Percentiles rank a stretch among this genome's conserved stretches.
These are phyloP conservation scores for Nephrotoma guestfalica DNA, from an alignment of 2,888 invertebrate species.

Conservation along the genomic window DNA sequence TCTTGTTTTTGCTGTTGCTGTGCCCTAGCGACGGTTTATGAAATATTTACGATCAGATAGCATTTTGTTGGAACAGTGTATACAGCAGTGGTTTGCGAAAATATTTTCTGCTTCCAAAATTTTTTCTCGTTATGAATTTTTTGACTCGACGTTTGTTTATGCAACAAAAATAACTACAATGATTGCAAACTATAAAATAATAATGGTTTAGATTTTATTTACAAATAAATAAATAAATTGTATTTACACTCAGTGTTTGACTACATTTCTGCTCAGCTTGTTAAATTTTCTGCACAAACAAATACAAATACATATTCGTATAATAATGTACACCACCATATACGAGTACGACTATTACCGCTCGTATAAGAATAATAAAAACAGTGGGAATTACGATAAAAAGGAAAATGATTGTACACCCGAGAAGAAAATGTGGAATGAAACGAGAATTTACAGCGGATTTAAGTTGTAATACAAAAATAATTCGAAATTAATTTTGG, in stretches of 20 bases:
- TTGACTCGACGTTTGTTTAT: background rate
- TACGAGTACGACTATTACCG: background rate
- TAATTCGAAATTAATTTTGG: background rate
- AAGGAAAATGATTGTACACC: background rate
- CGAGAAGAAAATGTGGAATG: background rate
- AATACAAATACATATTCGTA: background rate
- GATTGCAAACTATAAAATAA: background rate
- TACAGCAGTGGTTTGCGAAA: background rate
- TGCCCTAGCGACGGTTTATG: too few relatives aligned
- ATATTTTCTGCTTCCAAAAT: background rate
- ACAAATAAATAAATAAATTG: background rate
- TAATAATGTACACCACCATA: background rate
- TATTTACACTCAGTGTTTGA: background rate
- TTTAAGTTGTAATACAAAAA: background rate
- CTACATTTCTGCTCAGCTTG: background rate
- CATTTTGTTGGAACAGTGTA: background rate
- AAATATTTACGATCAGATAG: background rate
- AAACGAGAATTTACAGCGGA: background rate
- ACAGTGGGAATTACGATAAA: background rate
- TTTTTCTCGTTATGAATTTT: background rate
- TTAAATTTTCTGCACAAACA: background rate
- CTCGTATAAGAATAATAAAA: background rate
- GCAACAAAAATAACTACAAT: background rate
- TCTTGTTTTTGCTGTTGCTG: background rate
- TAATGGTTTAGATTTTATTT: background rate